A percentile compares a stretch with the other conserved stretches of the same genome.
These are phyloP conservation scores for Hydropotes inermis DNA, from an alignment of 2,113 vertebrate species.

Conservation along the genomic window DNA sequence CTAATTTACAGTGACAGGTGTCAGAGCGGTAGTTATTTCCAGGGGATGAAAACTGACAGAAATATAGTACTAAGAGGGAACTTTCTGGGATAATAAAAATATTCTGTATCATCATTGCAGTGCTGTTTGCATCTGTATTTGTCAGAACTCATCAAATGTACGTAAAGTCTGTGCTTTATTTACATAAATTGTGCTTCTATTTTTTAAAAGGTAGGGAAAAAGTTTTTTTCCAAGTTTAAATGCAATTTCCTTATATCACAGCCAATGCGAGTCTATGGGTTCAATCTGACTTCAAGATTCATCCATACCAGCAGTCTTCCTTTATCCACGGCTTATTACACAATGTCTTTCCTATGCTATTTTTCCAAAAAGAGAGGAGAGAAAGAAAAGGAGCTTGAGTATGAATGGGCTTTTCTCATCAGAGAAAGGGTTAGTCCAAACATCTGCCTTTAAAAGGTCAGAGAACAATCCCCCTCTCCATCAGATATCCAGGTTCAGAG, in stretches of 20 bases:
- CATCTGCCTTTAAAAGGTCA: background rate
- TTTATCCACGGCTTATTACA: background rate
- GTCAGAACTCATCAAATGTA: background rate
- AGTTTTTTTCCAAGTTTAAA: background rate
- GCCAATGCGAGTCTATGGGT: background rate
- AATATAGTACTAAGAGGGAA: fast-evolving
- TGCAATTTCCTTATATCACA: background rate
- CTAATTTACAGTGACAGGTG: background rate
- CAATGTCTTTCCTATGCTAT: background rate
- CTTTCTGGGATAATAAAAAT: background rate
- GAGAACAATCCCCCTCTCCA: background rate
- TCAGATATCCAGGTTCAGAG: background rate
- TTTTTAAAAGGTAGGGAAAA: background rate
- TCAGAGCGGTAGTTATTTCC: background rate
- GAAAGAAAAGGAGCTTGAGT: background rate
- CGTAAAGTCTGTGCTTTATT: background rate
- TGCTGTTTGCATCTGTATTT: background rate
- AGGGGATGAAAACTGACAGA: background rate
- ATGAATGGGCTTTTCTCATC: background rate
- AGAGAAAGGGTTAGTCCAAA: background rate
- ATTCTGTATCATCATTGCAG: background rate
- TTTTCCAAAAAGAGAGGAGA: background rate
- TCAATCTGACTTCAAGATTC: background rate
- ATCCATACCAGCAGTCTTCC: background rate
- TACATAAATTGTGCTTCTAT: background rate